These are phyloP conservation scores for Chrosomus eos DNA, from an alignment of 2,797 vertebrate genomes.

Conservation along the genomic window DNA sequence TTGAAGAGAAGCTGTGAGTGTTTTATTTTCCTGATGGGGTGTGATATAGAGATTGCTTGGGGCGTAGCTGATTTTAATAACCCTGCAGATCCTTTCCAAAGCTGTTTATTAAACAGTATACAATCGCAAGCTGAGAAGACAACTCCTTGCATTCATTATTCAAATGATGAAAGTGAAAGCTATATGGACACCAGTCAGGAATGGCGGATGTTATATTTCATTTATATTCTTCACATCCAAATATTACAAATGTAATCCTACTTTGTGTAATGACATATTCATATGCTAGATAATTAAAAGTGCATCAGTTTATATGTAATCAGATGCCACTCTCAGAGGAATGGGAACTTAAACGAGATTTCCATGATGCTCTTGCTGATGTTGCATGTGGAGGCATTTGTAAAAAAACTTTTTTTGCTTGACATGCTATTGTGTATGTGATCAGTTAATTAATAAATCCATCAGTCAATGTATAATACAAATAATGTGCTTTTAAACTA, in stretches of 20 bases:
- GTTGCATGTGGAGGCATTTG: not conserved
- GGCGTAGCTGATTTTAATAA: slow-evolving; percentile 71
- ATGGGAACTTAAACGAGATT: slow-evolving; percentile 29
- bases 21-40: slow-evolving; percentile 61
- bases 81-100: slow-evolving; percentile 65
- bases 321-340: slow-evolving; percentile 5
- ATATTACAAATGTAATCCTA: not conserved
- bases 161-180: slow-evolving; percentile 6
- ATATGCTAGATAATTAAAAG: not conserved
- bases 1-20: not conserved
- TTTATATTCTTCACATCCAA: not conserved
- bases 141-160: slow-evolving; percentile 66
- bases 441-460: slow-evolving; percentile 2
- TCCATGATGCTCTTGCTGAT: slow-evolving; percentile 27
- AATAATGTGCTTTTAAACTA: slow-evolving; percentile 35
- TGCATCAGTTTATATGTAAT: slow-evolving; percentile 6
- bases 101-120: slow-evolving; percentile 55
- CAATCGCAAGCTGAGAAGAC: slow-evolving; percentile 62
- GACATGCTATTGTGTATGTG: not conserved
- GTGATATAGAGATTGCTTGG: slow-evolving; percentile 65
- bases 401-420: not conserved
- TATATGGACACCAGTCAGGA: not conserved
- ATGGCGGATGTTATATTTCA: not conserved
- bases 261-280: slow-evolving; percentile 19
- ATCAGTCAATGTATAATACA: slow-evolving; percentile 24